Evolutionary conservation across 2,797 vertebrate genomes (phyloP).

Genomic region (Pipistrellus nathusii): DNA sequence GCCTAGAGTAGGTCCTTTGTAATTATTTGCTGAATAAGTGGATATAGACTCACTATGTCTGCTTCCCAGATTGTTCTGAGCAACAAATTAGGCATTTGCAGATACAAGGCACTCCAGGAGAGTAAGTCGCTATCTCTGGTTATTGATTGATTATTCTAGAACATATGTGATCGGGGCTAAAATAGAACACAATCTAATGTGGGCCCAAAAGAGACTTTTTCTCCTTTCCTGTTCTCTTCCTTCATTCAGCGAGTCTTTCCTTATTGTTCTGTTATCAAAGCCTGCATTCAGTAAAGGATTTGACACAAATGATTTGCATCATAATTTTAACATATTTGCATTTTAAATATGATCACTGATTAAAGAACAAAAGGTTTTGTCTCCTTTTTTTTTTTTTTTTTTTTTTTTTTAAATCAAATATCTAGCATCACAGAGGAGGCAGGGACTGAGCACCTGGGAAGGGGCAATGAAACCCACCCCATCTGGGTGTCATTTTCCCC

Average conservation of each 20-base stretch:
- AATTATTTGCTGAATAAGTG: constrained; percentile 3
- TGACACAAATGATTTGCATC: neutral
- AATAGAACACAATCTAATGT: neutral
- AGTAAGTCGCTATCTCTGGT: neutral
- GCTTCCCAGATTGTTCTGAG: neutral
- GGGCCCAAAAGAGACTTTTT: neutral
- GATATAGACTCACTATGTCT: neutral
- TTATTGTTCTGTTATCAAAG: neutral
- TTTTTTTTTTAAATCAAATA: neutral
- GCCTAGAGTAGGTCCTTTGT: neutral
- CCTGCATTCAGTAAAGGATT: neutral
- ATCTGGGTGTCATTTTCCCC: neutral
- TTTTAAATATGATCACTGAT: neutral
- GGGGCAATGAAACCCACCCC: neutral
- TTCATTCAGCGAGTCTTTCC: neutral
- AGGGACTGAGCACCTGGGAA: neutral
- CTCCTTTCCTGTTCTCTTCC: constrained; percentile 39
- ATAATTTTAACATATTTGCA: constrained; percentile 30
- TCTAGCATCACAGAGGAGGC: neutral
- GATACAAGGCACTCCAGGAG: neutral
- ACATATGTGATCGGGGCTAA: neutral
- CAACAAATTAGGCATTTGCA: neutral
- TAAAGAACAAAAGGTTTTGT: constrained; percentile 32
- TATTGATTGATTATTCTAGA: neutral
- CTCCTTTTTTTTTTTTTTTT: neutral